A percentile compares a stretch with the other conserved stretches of the same genome.
Conservation (phyloP, 2,888 invertebrate species). For the Athalia rosae region DNA sequence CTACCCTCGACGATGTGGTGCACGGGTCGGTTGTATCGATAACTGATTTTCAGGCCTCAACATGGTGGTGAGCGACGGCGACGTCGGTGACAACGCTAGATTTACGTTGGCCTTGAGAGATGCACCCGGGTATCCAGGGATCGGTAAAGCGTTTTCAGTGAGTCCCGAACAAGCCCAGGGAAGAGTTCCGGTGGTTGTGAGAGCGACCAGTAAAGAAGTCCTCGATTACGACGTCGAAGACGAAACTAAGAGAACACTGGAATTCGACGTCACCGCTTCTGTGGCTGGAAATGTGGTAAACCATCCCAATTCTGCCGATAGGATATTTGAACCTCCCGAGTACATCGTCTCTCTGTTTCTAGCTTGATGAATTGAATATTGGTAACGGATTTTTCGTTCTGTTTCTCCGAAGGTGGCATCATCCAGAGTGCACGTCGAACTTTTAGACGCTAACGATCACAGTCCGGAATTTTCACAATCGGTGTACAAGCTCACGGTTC, state of each 20-base stretch:
- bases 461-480: constrained; percentile 81
- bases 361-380: neutral
- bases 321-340: neutral
- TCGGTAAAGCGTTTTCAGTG: constrained; percentile 73
- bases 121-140: constrained; percentile 71
- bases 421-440: constrained; percentile 79
- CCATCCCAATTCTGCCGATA: constrained; percentile 1
- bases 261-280: constrained; percentile 82
- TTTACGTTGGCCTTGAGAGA: constrained; percentile 80
- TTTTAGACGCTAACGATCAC: constrained; percentile 88
- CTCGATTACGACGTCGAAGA: constrained; percentile 84
- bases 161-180: constrained; percentile 82
- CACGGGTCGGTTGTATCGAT: neutral
- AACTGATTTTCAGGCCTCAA: constrained; percentile 76
- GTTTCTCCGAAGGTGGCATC: constrained; percentile 75
- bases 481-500: constrained; percentile 80
- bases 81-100: constrained; percentile 84
- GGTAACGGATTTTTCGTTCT: constrained; percentile 49
- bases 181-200: constrained; percentile 84
- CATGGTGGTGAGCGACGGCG: constrained; percentile 83
- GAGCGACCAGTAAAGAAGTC: constrained; percentile 79
- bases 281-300: constrained; percentile 74
- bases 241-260: constrained; percentile 76
- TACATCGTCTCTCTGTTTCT: no score
- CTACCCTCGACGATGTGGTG: neutral